Evolutionary conservation across 2,888 invertebrate genomes (phyloP), one percentile per base, ranked within the genome.

Genomic region (Chymomyza procnemis): DNA sequence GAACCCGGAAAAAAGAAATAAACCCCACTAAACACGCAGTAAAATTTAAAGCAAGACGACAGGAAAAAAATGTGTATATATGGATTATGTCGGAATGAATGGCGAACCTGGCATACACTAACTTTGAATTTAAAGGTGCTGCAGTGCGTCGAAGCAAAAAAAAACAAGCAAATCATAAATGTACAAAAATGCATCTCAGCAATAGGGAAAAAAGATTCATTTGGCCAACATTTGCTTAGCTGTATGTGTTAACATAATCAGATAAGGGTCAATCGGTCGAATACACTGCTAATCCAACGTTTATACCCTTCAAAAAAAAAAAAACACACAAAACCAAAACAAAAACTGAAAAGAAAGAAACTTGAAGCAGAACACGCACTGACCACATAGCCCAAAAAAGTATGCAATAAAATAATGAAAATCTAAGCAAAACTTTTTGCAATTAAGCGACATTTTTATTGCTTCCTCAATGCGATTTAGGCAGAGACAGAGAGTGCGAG

Each of bases 371-470:
- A 67, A 34, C 79, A 73, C 70, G 69, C 76, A 76, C 67, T 73
- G 66, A 67, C 75, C 65, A 58, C 58, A 61, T 54, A 66, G 60
- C 77, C 22, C 77, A 63, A 68, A 78, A 78, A 84, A 78, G 78
- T 74, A 70, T 69, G 74, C 78, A 73, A 84, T 76, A 76, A 80
- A 80, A 84, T 80, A 80, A 80, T 84, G 73, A 82, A 82, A 78
- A 78, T 85, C 81, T 77, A 79, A 78, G 79, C 80, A 85, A 81
- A 85, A 86, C 76, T 86, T 86, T 86, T 73, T 73, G 84, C 84
- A 86, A 86, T 87, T 86, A 86, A 78, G 84, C 76, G 80, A 80
- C 80, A 80, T 83, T 80, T 80, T 80, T 80, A 80, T 80, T 83
- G 78, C 84, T 80, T 83, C 84, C 80, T 78, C 70, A 56, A 62